phyloP scores from a whole-genome alignment of 2,888 invertebrate species.

The Drosophila merina region DNA sequence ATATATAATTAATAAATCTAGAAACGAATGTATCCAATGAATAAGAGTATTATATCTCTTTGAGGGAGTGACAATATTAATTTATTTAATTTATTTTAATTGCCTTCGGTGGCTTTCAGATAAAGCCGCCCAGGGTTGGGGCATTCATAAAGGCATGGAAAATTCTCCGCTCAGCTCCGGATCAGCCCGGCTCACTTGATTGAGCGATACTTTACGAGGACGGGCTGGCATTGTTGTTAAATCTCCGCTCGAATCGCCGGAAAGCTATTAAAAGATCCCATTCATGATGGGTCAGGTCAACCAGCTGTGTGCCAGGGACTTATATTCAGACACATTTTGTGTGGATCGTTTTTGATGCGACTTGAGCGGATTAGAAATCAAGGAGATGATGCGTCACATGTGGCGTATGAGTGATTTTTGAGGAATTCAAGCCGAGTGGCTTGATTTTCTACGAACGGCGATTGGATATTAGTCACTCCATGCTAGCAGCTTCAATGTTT shows the following conservation, averaged over 20 bases:
- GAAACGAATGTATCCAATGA: neutral
- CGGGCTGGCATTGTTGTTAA: slow-evolving; percentile 47
- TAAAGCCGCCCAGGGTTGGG: slow-evolving; percentile 60
- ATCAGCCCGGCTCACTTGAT: slow-evolving; percentile 51
- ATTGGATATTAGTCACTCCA: slow-evolving; percentile 49
- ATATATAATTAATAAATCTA: too few species aligned
- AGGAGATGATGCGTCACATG: slow-evolving; percentile 29
- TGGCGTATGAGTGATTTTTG: slow-evolving; percentile 57
- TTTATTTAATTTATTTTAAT: slow-evolving; percentile 82
- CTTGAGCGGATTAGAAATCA: slow-evolving; percentile 54
- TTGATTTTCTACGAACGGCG: slow-evolving; percentile 24
- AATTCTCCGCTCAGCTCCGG: slow-evolving; percentile 27
- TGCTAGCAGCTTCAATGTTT: slow-evolving; percentile 6
- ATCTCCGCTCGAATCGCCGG: slow-evolving; percentile 33
- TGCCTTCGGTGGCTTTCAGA: slow-evolving; percentile 58
- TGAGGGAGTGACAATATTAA: slow-evolving; percentile 80
- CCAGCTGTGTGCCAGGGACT: slow-evolving; percentile 46
- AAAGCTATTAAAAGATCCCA: slow-evolving; percentile 55
- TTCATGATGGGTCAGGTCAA: slow-evolving; percentile 49
- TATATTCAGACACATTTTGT: slow-evolving; percentile 30
- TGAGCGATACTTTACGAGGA: slow-evolving; percentile 72
- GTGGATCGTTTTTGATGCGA: slow-evolving; percentile 45
- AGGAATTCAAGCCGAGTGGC: slow-evolving; percentile 29
- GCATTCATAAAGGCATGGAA: slow-evolving; percentile 28
- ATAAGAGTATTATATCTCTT: slow-evolving; percentile 18